Conservation (phyloP, 2,113 vertebrate species). For the Phylloscopus whistleri region DNA sequence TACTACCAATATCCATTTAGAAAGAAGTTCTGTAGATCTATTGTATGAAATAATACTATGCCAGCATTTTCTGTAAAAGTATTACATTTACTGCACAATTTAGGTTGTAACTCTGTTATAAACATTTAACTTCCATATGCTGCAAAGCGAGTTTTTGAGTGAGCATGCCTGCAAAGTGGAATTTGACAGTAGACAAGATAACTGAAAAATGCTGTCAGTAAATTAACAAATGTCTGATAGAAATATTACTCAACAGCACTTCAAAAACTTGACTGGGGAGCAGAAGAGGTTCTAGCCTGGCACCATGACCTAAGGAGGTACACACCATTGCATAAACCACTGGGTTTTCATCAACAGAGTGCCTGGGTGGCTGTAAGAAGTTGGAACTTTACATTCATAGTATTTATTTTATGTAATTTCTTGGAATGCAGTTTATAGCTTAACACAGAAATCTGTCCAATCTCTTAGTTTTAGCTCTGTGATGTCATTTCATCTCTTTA, state of each 20-base stretch:
- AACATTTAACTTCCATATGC: neutral
- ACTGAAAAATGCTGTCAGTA: neutral
- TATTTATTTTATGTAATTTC: neutral
- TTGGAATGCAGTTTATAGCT: neutral
- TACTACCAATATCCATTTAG: neutral
- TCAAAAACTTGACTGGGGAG: neutral
- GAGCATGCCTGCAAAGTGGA: neutral
- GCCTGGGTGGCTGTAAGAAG: neutral
- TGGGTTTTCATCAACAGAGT: neutral
- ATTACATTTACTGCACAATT: neutral
- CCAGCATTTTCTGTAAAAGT: neutral
- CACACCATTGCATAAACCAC: neutral
- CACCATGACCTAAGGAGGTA: neutral
- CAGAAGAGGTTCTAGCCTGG: neutral
- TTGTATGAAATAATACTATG: neutral
- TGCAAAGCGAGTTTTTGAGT: neutral
- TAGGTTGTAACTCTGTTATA: neutral
- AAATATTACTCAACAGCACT: neutral
- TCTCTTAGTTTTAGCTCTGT: neutral
- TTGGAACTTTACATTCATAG: neutral
- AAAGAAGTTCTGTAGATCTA: neutral
- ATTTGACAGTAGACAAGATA: neutral
- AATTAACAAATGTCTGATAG: neutral
- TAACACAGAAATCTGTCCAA: neutral
- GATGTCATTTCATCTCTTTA: neutral